A percentile compares a stretch with the other conserved stretches of the same genome.
Conservation (phyloP, 1,140 invertebrate genomes). For the Hyles vespertilio region DNA sequence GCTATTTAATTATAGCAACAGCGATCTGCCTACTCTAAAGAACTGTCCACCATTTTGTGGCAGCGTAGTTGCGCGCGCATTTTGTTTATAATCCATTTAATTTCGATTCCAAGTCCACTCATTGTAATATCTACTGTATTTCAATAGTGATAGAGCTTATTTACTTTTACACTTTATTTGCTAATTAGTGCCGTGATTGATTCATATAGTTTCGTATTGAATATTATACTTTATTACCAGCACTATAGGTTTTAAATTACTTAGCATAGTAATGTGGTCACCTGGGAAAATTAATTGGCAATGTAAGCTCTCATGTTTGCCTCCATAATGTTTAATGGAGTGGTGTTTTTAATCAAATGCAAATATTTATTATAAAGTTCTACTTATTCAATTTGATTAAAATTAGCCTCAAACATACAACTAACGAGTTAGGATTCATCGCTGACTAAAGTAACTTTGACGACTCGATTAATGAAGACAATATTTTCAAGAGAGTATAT, state of each 20-base stretch:
- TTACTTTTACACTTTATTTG: background rate
- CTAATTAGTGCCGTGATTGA: background rate
- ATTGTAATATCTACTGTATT: conserved; percentile 8
- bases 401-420: no score
- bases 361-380: background rate
- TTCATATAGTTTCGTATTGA: no score
- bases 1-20: background rate
- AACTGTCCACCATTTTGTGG: conserved; percentile 32
- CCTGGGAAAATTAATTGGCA: background rate
- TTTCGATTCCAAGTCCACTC: conserved; percentile 28
- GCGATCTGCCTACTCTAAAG: conserved; percentile 21
- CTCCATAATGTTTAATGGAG: background rate
- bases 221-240: no score
- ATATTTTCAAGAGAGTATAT: no score
- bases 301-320: background rate
- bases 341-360: background rate
- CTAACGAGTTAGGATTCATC: no score
- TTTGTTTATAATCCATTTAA: conserved; percentile 48
- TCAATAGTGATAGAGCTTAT: background rate
- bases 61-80: conserved; percentile 42
- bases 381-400: no score
- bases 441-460: no score
- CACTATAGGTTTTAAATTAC: background rate
- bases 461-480: no score
- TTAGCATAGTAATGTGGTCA: background rate